Conservation (phyloP, 2,888 invertebrate genomes). For the Dryobotodes eremita region DNA sequence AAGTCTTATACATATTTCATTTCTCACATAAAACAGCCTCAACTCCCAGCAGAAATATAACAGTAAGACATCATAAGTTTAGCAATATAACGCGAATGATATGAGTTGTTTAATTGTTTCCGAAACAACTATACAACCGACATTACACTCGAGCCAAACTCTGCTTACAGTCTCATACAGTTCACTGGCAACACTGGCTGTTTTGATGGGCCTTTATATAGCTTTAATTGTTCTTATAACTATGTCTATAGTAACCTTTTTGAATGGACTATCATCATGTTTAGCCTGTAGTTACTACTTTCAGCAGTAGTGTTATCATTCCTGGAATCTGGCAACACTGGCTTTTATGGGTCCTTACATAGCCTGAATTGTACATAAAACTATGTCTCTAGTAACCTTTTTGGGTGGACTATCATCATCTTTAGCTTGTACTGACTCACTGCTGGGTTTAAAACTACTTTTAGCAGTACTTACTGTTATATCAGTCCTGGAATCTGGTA, state of each 20-base stretch:
- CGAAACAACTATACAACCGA: slow-evolving; percentile 59
- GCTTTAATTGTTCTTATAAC: slow-evolving; percentile 38
- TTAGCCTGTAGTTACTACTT: slow-evolving; percentile 3
- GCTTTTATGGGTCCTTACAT: too few species aligned
- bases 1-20: slow-evolving; percentile 15
- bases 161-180: slow-evolving; percentile 52
- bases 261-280: not conserved
- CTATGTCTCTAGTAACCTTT: slow-evolving; percentile 31
- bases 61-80: slow-evolving; percentile 59
- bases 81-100: slow-evolving; percentile 61
- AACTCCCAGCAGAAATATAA: slow-evolving; percentile 45
- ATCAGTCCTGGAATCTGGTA: slow-evolving; percentile 23
- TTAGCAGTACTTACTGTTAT: not conserved
- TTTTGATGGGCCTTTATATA: slow-evolving; percentile 46
- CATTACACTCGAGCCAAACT: slow-evolving; percentile 56
- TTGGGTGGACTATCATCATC: slow-evolving; percentile 18
- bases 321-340: not conserved
- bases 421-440: slow-evolving; percentile 5
- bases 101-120: slow-evolving; percentile 64
- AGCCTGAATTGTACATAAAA: slow-evolving; percentile 39
- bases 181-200: slow-evolving; percentile 52
- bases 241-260: slow-evolving; percentile 25
- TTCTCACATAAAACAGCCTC: slow-evolving; percentile 20
- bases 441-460: not conserved
- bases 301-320: not conserved